Evolutionary conservation across 1,140 invertebrate species (phyloP), one percentile per base, ranked within the genome.

Genomic region (Atopsyche davidsoni): DNA sequence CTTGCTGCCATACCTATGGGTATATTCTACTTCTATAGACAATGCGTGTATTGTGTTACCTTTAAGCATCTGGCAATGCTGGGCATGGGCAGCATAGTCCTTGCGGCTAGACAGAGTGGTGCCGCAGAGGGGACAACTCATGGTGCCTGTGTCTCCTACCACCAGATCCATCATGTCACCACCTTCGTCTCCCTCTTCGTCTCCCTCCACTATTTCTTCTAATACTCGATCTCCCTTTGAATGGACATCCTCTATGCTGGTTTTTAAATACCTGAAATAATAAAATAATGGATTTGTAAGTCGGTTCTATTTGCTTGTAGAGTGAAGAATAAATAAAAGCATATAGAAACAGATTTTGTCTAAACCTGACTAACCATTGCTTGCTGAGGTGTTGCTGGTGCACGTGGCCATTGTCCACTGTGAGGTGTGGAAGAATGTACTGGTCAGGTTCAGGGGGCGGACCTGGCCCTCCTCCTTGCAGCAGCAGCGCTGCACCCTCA

Each of bases 361-460:
- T 35, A 36, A 35, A 18, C 46, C 28, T 25, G 23, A 4, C 11
- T 61, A 4, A 71, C 70, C 70, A 73, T 46, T 66, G 61, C 3
- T 69, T 54, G 14, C 63, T 19, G 9, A 54, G 17, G 49, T 70
- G 66, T 4, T 67, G 64, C 55, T 73, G 69, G 43, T 69, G 68
- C 35, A 70, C 65, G 10, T 59, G 57, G 1, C 56, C 59, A 48
- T 56, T 72, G 25, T 73, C 71, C 2, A 72, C 65, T 13, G 68
- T 70, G 44, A 72, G 65, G 51, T 70, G 68, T 19, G 69, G 70
- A 56, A 72, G 47, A 24, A 58, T 58, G 35, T 58, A 58, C 36
- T 57, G 55, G 14, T 58, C 55, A 22, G 51, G 48, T n/a, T n/a
- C n/a, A n/a, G n/a, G n/a, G n/a, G n/a, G n/a, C n/a, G n/a, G n/a